Conservation (phyloP, 2,797 vertebrate species). For the Typhlichthys subterraneus region DNA sequence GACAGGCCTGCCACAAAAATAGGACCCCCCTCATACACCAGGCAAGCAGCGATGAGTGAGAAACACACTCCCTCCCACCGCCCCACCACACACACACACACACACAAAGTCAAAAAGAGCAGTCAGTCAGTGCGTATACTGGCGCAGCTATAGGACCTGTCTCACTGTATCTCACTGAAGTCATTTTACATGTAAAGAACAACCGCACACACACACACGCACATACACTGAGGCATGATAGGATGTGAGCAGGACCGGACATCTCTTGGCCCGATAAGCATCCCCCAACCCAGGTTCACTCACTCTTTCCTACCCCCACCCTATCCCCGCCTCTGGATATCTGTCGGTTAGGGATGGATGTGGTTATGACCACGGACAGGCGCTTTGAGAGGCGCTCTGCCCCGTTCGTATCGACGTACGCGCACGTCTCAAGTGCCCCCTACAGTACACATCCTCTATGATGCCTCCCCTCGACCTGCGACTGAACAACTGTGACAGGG, state of each 20-base stretch:
- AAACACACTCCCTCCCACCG: conserved; percentile 40
- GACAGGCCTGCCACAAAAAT: conserved; percentile 98
- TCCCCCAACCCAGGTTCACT: conserved; percentile 7
- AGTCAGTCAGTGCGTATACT: conserved; percentile 85
- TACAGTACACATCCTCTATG: conserved; percentile 65
- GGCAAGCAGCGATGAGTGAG: conserved; percentile 25
- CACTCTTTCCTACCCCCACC: conserved; percentile 27
- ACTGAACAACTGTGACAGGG: conserved; percentile 74
- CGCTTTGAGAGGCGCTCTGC: conserved; percentile 44
- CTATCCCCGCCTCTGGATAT: conserved; percentile 59
- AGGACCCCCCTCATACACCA: conserved; percentile 80
- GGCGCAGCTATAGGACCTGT: conserved; percentile 86
- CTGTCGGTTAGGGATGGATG: conserved; percentile 37
- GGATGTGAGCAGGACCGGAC: conserved; percentile 68
- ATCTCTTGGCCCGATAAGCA: conserved; percentile 60
- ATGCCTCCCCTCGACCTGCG: conserved; percentile 69
- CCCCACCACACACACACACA: conserved; percentile 21
- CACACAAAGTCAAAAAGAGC: conserved; percentile 88
- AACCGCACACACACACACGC: conserved; percentile 12
- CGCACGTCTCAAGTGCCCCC: conserved; percentile 66
- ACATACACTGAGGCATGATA: conserved; percentile 49
- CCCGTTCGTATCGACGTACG: not conserved
- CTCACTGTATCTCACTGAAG: conserved; percentile 61
- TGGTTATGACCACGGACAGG: conserved; percentile 60
- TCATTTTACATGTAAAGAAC: conserved; percentile 37